Conservation (phyloP, 2,113 vertebrate genomes). For the Ammodytes marinus region DNA sequence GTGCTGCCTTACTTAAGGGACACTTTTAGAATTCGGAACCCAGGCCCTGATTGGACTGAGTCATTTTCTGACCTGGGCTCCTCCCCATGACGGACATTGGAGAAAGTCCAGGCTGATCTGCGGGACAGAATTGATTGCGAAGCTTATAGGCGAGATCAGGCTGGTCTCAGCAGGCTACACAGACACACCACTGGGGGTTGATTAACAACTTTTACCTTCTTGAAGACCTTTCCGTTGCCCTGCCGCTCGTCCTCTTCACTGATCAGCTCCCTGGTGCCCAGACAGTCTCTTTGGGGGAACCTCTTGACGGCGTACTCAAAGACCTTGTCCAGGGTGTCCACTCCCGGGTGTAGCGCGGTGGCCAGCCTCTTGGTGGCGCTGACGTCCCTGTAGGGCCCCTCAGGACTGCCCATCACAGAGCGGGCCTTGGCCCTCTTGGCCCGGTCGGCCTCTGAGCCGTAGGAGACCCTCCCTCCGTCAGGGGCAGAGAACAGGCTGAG, state of each 20-base stretch:
- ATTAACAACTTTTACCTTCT: conserved; percentile 87
- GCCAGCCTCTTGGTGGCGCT: conserved; percentile 85
- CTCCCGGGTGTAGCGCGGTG: conserved; percentile 86
- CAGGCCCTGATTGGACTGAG: too few relatives aligned
- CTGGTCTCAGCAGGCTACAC: too few relatives aligned
- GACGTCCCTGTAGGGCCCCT: conserved; percentile 89
- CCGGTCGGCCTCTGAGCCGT: conserved; percentile 84
- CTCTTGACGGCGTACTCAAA: conserved; percentile 87
- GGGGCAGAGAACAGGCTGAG: conserved; percentile 65
- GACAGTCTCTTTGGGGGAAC: conserved; percentile 88
- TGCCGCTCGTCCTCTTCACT: conserved; percentile 96
- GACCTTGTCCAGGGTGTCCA: conserved; percentile 92
- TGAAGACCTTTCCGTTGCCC: conserved; percentile 94
- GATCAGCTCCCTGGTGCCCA: conserved; percentile 93
- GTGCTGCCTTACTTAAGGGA: too few relatives aligned
- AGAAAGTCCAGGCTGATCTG: too few relatives aligned
- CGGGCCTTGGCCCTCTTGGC: conserved; percentile 88
- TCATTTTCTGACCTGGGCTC: too few relatives aligned
- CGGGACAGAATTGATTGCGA: too few relatives aligned
- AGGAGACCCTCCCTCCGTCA: background rate
- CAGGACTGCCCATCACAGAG: conserved; percentile 84
- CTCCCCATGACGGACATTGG: too few relatives aligned
- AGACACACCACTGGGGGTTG: too few relatives aligned
- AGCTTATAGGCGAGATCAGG: too few relatives aligned
- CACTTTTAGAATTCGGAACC: too few relatives aligned